Evolutionary conservation across 2,113 vertebrate genomes (phyloP), one percentile per base, ranked within the genome.

Genomic region (Nerophis lumbriciformis): DNA sequence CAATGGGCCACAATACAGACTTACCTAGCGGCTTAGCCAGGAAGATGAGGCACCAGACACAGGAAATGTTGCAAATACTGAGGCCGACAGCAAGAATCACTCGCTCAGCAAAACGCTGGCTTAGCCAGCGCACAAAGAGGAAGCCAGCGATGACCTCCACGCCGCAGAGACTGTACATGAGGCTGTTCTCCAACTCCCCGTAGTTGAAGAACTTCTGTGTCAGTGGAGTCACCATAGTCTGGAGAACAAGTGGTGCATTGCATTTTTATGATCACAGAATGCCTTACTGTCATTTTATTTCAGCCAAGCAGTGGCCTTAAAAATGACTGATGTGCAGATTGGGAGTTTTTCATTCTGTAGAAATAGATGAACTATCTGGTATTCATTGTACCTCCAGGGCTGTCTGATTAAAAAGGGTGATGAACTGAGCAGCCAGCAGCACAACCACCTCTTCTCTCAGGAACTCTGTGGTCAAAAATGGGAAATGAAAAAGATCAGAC

Each of bases 221-320:
- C 69, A 94, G 54, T 0, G 93, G 93, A 2, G 93, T 94, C 73
- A 94, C 92, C 89, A 94, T 91, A 5, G 92, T 93, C 92, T 94
- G 72, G 4, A 21, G 48, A 60, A 13, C 28, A 9, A 62, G 58
- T 4, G 8, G 39, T 8, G 61, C 19, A 50, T 15, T 10, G 61
- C 37, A 47, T 15, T 11, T 5, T 61, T 16, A 48, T 36, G 37
- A 59, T 12, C 9, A 6, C n/a, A 13, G 16, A 6, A 28, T 47
- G 9, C 11, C 9, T 42, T 14, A 45, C n/a, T 45, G 12, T 19
- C 16, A 35, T 59, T 28, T 21, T 14, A 8, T 28, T 28, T 28
- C 28, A 28, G 28, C 28, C 28, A 28, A 28, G 28, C 28, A 28
- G 28, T 3, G 39, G 37, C 12, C 8, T 15, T 56, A 28, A 8